These are phyloP conservation scores for Slavum lentiscoides DNA, from an alignment of 2,888 invertebrate genomes.

Conservation along the genomic window DNA sequence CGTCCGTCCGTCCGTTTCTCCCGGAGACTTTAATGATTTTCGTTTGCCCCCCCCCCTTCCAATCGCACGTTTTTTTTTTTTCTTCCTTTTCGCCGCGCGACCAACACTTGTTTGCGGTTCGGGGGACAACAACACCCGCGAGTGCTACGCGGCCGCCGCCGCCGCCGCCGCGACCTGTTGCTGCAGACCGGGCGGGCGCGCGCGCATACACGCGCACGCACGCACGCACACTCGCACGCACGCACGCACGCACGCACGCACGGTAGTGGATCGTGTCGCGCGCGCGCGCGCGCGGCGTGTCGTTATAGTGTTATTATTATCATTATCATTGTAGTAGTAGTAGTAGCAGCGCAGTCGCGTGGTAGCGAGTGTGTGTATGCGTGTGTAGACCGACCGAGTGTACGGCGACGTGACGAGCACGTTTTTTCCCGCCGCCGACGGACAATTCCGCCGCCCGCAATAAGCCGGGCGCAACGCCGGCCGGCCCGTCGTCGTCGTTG, in stretches of 20 bases:
- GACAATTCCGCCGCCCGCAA: constrained; percentile 4
- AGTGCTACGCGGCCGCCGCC: neutral
- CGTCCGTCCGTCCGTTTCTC: too few species aligned
- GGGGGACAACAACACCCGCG: too few species aligned
- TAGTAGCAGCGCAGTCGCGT: neutral
- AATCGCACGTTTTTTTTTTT: too few species aligned
- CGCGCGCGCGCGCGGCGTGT: neutral
- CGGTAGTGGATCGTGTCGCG: neutral
- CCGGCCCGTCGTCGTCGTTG: neutral
- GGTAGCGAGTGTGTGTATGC: too few species aligned
- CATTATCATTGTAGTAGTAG: neutral
- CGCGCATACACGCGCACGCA: neutral
- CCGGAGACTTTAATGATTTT: too few species aligned
- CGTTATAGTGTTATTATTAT: neutral
- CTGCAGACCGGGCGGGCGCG: neutral
- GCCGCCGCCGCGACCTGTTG: constrained; percentile 8
- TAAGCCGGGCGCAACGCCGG: constrained; percentile 9
- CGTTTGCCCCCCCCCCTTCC: too few species aligned
- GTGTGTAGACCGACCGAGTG: neutral
- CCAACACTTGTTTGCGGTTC: too few species aligned
- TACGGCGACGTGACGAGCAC: constrained; percentile 8
- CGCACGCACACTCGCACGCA: neutral
- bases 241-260: neutral
- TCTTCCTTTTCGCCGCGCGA: too few species aligned
- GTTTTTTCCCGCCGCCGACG: constrained; percentile 19